Base-by-base conservation (phyloP, 2,888 invertebrate genomes). In the Tortrix viridana region DNA sequence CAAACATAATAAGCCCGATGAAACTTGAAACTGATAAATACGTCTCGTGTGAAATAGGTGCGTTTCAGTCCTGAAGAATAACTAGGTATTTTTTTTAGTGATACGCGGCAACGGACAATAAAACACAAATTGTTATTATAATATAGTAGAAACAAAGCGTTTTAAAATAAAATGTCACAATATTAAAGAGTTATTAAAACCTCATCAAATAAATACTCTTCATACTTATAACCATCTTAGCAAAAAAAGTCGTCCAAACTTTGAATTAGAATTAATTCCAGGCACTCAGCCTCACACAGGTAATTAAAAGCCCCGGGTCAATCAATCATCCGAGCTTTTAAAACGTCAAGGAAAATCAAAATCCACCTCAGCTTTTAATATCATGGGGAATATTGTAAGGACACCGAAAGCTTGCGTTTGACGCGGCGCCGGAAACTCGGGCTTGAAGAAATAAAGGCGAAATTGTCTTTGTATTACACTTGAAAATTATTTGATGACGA, bases 241-340 rank as follows among this genome's bases (percentile, higher is more conserved):
- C 19, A 50, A 19, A 50, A 19, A 37, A 50, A 37, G 19, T 32
- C 19, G 32, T 5, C 20, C 14, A n/a, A 50, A 19, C 14, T 23
- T 19, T 32, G 22, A 53, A 53, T 53, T 41, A 53, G n/a, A 53
- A 14, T 6, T 41, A 41, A 53, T 53, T 38, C 20, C 32, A 9
- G 38, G n/a, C 52, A 41, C 41, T 41, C 53, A 41, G 41, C 50
- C 32, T 20, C 43, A 49, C 56, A 49, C 61, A 62, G 61, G 61
- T 62, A 62, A 62, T 62, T 62, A 62, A 62, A 50, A 49, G 43
- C 49, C 55, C 50, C 1, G 44, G 56, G 56, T 56, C 61, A 56
- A 62, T 62, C 56, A 55, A 62, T 62, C 61, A 62, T 56, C 61
- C 61, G 19, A 19, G 55, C 61, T 62, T 62, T 62, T 62, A 62